These are phyloP conservation scores for Mylabris sibirica DNA, from an alignment of 2,888 invertebrate genomes.

Conservation along the genomic window DNA sequence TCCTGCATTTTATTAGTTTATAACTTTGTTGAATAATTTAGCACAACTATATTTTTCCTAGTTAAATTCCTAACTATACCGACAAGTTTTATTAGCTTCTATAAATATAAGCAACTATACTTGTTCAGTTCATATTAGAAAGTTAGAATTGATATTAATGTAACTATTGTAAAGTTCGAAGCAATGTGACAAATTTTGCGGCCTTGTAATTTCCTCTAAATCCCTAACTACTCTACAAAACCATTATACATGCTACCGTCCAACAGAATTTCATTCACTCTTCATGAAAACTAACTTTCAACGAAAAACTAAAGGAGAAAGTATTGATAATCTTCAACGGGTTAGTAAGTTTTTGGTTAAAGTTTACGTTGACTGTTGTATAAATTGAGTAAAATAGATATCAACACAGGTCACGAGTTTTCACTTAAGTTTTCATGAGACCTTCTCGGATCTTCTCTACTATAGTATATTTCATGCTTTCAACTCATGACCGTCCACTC, in stretches of 20 bases:
- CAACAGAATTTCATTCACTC: background rate
- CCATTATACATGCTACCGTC: background rate
- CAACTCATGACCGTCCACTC: constrained; percentile 28
- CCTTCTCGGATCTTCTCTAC: constrained; percentile 18
- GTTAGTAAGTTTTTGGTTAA: background rate
- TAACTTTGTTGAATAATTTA: background rate
- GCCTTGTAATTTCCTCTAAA: background rate
- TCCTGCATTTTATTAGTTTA: background rate
- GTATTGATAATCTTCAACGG: background rate
- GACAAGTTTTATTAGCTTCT: background rate
- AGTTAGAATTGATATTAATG: constrained; percentile 31
- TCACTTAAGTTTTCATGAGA: constrained; percentile 35
- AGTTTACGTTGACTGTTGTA: constrained; percentile 20
- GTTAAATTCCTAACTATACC: background rate
- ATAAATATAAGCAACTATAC: background rate
- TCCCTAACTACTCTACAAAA: background rate
- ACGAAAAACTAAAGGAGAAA: background rate
- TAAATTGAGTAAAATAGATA: constrained; percentile 22
- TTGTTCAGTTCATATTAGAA: constrained; percentile 22
- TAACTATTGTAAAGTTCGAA: constrained; percentile 23
- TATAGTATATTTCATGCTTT: constrained; percentile 21
- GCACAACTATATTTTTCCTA: background rate
- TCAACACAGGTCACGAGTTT: constrained; percentile 33
- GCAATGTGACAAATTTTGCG: constrained; percentile 25
- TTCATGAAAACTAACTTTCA: background rate